Conservation (phyloP, 2,888 invertebrate genomes). For the Neoscelio sp. region DNA sequence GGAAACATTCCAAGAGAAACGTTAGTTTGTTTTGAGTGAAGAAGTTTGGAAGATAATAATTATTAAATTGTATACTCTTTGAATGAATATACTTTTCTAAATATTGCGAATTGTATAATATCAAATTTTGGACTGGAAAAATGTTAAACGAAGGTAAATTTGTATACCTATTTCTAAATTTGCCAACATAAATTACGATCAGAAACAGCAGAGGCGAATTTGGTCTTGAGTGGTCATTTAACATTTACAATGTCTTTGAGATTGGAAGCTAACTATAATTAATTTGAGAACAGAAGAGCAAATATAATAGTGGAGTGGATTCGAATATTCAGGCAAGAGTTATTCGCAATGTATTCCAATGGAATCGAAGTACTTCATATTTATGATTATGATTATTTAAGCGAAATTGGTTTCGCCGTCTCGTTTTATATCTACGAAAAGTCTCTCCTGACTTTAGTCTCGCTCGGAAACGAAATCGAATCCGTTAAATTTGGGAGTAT, state of each 20-base stretch:
- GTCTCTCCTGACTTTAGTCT: conserved; percentile 14
- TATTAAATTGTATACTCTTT: too few species aligned
- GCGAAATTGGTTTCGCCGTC: conserved; percentile 66
- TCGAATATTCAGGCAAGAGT: conserved; percentile 58
- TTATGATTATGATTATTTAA: conserved; percentile 70
- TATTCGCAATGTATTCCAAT: conserved; percentile 62
- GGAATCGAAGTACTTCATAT: conserved; percentile 63
- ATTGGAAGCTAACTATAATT: conserved; percentile 36
- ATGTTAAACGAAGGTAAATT: too few species aligned
- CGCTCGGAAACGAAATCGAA: conserved; percentile 56
- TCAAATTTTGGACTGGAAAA: too few species aligned
- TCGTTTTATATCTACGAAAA: conserved; percentile 41
- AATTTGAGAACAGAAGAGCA: conserved; percentile 30
- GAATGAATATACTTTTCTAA: too few species aligned
- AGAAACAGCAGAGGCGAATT: background rate
- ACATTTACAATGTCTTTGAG: conserved; percentile 26
- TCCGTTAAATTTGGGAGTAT: conserved; percentile 33
- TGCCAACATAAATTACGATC: conserved; percentile 2
- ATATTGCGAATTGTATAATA: too few species aligned
- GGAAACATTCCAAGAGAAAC: too few species aligned
- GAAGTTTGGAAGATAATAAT: too few species aligned
- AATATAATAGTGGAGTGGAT: conserved; percentile 26
- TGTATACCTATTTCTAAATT: too few species aligned
- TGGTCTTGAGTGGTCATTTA: conserved; percentile 7
- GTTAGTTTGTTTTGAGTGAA: too few species aligned